Base-by-base conservation (phyloP, 2,113 vertebrate species). In the Protomyctophum bolini region DNA sequence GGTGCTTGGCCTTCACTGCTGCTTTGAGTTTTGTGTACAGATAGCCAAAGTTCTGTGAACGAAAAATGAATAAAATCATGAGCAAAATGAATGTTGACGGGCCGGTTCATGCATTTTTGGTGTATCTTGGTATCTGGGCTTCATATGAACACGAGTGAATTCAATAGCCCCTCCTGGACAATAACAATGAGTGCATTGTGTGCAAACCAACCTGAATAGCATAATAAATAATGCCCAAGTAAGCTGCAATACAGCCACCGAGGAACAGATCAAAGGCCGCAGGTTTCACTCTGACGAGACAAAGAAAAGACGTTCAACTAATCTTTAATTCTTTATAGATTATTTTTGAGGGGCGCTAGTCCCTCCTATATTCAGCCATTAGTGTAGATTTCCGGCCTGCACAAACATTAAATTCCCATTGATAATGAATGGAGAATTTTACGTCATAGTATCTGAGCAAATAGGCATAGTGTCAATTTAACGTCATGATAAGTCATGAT, bases 221-320 rank as follows among this genome's bases (percentile, higher is more conserved):
- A 15, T 86, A 92, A 73, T 93, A 93, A 70, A 93, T 83, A 0
- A 94, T 75, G 56, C 87, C 92, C 73, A 94, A 76, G 76, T 94
- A 94, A 6, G 82, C 92, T 10, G 91, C 86, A 21, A 94, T 93
- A 70, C 92, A 91, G 51, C 92, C 90, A 0, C 93, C 92, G 6
- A 94, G 84, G 81, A 94, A 94, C 41, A 94, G 88, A 76, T 94
- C 93, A 63, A 94, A 94, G 0, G 91, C 93, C 4, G 94, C 92
- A 10, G 94, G 93, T 47, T 94, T 94, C 74, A 94, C 91, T 84
- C 94, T 94, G 59, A 2, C 28, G 69, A n/a, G 67, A 70, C 4
- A 49, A 48, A 65, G 29, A 67, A 10, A 4, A 4, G 7, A 57
- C 62, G 4, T 28, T 80, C 21, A 58, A 58, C 51, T 41, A 41